Evolutionary conservation across 2,888 invertebrate genomes (phyloP), one percentile per base, ranked within the genome.

Genomic region (Leptinotarsa tumamoca): DNA sequence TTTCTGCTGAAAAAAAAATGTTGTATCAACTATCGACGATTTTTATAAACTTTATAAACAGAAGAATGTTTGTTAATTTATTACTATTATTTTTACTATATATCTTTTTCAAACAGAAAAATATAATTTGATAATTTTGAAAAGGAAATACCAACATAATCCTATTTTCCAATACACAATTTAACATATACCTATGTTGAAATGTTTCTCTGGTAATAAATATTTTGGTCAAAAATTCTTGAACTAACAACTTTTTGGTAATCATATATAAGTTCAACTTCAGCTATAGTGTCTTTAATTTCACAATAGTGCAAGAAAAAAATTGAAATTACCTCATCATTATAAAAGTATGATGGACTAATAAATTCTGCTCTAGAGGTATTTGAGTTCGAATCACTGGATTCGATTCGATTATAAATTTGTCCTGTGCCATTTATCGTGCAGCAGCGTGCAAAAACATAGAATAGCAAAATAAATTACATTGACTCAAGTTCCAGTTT

Each of bases 401-500:
- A 85, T 13, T 84, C 81, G 69, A 82, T 81, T 68, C 79, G 78
- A 75, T 73, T 76, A 72, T 83, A 80, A 80, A 84, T 82, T 77
- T 85, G 83, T 84, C 83, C 85, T 85, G 84, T 85, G 85, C 84
- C 82, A 82, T 82, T 82, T 83, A 83, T 72, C 72, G 84, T 83
- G 83, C 85, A 85, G 83, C 83, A 81, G 84, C 85, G 83, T 86
- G 86, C 86, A 81, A 83, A 78, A 76, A 78, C 78, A 33, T 58
- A 21, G 14, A 49, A 43, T 70, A 70, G 70, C 70, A 68, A 68
- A 77, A 78, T 71, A 68, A 68, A 72, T 68, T 54, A 67, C 43
- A 61, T 54, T 17, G 51, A 69, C 67, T 68, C 14, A 7, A 23
- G 4, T 58, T 23, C 2, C n/a, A 58, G 4, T 58, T 23, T 33